A percentile compares a stretch with the other conserved stretches of the same genome.
These are phyloP conservation scores for Magallana angulata DNA, from an alignment of 1,140 invertebrate genomes.

Conservation along the genomic window DNA sequence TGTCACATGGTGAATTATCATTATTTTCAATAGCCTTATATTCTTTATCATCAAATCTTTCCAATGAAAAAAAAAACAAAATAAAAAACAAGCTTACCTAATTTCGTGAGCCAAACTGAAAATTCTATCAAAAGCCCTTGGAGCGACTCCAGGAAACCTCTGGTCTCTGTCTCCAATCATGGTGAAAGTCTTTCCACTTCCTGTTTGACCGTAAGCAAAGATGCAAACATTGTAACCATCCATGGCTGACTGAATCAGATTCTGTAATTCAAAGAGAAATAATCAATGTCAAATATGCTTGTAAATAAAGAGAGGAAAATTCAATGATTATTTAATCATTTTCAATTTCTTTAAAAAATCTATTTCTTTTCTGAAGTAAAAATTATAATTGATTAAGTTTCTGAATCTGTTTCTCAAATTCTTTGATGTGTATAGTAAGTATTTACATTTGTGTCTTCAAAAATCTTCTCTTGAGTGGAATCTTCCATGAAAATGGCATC, in stretches of 20 bases:
- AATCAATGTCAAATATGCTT: too few species aligned
- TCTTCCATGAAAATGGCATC: slow-evolving; percentile 77
- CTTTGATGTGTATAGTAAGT: too few species aligned
- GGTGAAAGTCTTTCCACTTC: slow-evolving; percentile 89
- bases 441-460: slow-evolving; percentile 78
- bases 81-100: slow-evolving; percentile 60
- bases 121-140: slow-evolving; percentile 75
- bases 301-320: too few species aligned
- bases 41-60: too few species aligned
- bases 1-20: too few species aligned
- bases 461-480: slow-evolving; percentile 75
- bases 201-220: slow-evolving; percentile 88
- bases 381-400: too few species aligned
- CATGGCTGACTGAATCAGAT: slow-evolving; percentile 80
- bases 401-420: background rate
- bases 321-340: too few species aligned
- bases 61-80: too few species aligned
- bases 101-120: slow-evolving; percentile 74
- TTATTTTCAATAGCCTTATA: too few species aligned
- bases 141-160: slow-evolving; percentile 74
- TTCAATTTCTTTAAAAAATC: background rate
- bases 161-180: slow-evolving; percentile 82
- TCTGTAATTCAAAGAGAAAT: slow-evolving; percentile 53
- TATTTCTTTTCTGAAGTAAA: background rate
- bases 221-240: slow-evolving; percentile 79